A percentile compares a stretch with the other conserved stretches of the same genome.
These are phyloP conservation scores for Polietes domitor DNA, from an alignment of 2,888 invertebrate species.

Conservation along the genomic window DNA sequence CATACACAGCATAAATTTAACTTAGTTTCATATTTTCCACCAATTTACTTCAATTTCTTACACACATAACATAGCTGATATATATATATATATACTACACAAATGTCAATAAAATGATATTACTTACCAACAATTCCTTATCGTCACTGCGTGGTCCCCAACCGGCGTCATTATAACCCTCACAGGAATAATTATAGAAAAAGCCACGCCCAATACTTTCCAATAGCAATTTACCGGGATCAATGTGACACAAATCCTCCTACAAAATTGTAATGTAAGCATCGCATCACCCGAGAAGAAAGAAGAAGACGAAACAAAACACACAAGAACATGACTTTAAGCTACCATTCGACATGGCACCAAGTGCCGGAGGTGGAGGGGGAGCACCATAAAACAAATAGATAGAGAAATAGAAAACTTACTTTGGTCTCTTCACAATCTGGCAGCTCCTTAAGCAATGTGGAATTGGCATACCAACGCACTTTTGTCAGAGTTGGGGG, in stretches of 20 bases:
- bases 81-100: no score
- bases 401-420: conserved; percentile 53
- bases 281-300: conserved; percentile 25
- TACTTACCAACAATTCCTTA: conserved; percentile 87
- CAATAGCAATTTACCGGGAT: conserved; percentile 91
- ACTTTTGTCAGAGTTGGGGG: conserved; percentile 88
- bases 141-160: conserved; percentile 91
- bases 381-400: background rate
- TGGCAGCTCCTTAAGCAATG: conserved; percentile 91
- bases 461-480: conserved; percentile 93
- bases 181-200: conserved; percentile 96
- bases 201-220: conserved; percentile 93
- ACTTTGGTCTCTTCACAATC: conserved; percentile 84
- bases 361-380: background rate
- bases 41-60: background rate
- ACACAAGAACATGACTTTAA: conserved; percentile 21
- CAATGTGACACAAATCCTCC: conserved; percentile 90
- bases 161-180: conserved; percentile 93
- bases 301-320: conserved; percentile 32
- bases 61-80: background rate
- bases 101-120: background rate
- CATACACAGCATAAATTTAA: background rate
- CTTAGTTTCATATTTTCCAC: background rate
- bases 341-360: background rate
- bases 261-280: conserved; percentile 54